Evolutionary conservation across 2,797 vertebrate species (phyloP), one percentile per base, ranked within the genome.

Genomic region (Alcedo quadribrachys): DNA sequence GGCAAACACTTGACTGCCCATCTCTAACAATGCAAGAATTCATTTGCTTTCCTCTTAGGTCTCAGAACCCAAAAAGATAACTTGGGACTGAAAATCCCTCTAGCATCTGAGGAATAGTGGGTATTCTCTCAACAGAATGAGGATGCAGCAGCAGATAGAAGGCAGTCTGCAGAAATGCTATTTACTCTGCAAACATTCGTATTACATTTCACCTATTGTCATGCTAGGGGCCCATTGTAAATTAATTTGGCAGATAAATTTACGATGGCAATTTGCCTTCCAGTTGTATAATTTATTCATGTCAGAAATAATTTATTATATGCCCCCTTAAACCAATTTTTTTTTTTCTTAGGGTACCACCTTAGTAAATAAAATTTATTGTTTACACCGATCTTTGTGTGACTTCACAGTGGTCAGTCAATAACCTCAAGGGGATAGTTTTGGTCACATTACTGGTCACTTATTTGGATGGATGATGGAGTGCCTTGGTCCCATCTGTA

Each of bases 401-500:
- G 63, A 86, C 93, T 96, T 94, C 83, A 58, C 68, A 66, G 60
- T 91, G 87, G 94, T 95, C 96, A 96, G 94, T 74, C 74, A 82
- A 70, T 93, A 96, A 87, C 69, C 97, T 70, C 88, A 12, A 61
- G 97, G 94, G 96, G 77, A 95, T 95, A 88, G 17, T 97, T 95
- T 73, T 94, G 93, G 95, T 81, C 91, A 81, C 96, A 96, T 98
- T 97, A 97, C 92, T 67, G 66, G 96, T 87, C 79, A 89, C 88
- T 95, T 87, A 92, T 81, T 93, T 94, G 93, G 91, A 90, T 54
- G 93, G 94, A 96, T 97, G 97, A 96, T 90, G 92, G 93, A 95
- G 86, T 91, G 74, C 80, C 58, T 67, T 15, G 9, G 85, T 91
- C 90, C 97, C 97, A 97, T 97, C 97, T 98, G 97, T 90, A 97